These are phyloP conservation scores for Urocolius indicus DNA, from an alignment of 2,113 vertebrate species.

Conservation along the genomic window DNA sequence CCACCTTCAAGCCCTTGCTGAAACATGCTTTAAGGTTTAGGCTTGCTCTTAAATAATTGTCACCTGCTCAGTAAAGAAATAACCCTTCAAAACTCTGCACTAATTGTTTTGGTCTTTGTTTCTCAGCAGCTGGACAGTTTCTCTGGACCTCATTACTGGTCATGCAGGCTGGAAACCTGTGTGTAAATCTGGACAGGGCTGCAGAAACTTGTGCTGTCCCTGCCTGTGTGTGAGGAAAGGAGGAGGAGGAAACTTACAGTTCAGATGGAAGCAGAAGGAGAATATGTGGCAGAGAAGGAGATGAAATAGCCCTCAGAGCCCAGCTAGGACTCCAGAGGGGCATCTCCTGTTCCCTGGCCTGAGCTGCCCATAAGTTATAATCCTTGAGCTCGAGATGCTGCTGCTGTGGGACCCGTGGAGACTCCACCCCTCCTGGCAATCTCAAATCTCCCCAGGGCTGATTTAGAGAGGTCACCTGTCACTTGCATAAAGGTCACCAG, in stretches of 20 bases:
- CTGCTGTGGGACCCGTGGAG: fast-evolving
- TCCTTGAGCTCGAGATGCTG: background rate
- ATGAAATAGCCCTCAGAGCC: background rate
- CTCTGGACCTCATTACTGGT: background rate
- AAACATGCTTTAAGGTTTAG: background rate
- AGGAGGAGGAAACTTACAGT: background rate
- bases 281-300: background rate
- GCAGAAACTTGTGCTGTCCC: background rate
- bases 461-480: slow-evolving; percentile 58
- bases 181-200: background rate
- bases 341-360: background rate
- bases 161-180: background rate
- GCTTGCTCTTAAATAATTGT: background rate
- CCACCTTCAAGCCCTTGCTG: background rate
- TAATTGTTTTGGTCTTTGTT: background rate
- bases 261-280: background rate
- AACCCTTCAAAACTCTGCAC: background rate
- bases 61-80: background rate
- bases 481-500: slow-evolving; percentile 24
- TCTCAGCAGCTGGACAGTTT: background rate
- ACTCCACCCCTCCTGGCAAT: slow-evolving; percentile 1
- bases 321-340: background rate
- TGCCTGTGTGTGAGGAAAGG: background rate
- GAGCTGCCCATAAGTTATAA: background rate
- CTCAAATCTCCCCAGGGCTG: background rate